Evolutionary conservation across 2,888 invertebrate species (phyloP), one percentile per base, ranked within the genome.

Genomic region (Serrognathus titanus): DNA sequence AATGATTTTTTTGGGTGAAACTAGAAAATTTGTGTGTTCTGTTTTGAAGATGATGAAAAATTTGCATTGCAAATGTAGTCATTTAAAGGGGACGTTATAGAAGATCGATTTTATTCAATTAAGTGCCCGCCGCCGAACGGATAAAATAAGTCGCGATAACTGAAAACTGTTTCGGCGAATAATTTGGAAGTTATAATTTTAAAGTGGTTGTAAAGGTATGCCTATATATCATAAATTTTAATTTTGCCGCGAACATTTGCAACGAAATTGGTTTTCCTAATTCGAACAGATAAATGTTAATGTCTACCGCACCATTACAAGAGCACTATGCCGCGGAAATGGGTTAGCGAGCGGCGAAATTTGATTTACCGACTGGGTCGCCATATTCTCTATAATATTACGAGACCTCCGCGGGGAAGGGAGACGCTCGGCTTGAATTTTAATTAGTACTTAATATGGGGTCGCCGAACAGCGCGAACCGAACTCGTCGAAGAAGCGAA

Each of bases 401-500:
- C 36, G 36, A 55, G 59, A 63, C 57, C 63, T 61, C 54, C 48
- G 57, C 35, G 53, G 59, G 55, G 62, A 47, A 64, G 60, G 53
- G 59, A 59, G 62, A 61, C 55, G 49, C 55, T 51, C 66, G 67
- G 68, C 68, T 70, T 71, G 73, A 72, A 75, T 75, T 74, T 74
- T 74, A 74, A 75, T 74, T 74, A 75, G 70, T 69, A 70, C 70
- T 71, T 69, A 67, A 68, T 66, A 61, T 53, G 60, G 61, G 64
- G 59, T 54, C 51, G 51, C 46, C 52, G 57, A 55, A 63, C 53
- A 55, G 55, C 46, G 57, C 48, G 51, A 52, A 58, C 58, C 57
- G 58, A 62, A 65, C 59, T 61, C 58, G 61, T 55, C 64, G 64
- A 69, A 67, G 64, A 60, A 51, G 58, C 54, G 57, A 64, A 62